Evolutionary conservation across 1,140 invertebrate genomes (phyloP).

Genomic region (Bombus sibiricus): DNA sequence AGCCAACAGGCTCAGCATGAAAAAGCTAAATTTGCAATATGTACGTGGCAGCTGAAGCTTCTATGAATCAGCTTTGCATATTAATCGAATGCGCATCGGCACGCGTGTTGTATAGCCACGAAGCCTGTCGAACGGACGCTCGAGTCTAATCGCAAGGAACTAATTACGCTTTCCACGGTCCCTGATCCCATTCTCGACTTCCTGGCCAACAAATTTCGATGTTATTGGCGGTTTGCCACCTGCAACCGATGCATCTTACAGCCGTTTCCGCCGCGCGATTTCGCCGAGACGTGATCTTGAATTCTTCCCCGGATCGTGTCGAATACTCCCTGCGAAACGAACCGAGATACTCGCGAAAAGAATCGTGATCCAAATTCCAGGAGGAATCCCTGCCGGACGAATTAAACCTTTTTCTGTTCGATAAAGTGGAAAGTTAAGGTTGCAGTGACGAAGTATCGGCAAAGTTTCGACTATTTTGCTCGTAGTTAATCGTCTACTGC

Average conservation of each 20-base stretch:
- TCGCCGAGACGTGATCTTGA: slow-evolving; percentile 30
- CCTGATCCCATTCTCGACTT: background rate
- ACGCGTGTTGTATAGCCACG: background rate
- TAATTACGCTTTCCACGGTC: slow-evolving; percentile 53
- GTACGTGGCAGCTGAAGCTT: background rate
- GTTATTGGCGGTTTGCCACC: slow-evolving; percentile 66
- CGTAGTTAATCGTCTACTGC: no score
- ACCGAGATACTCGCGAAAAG: slow-evolving; percentile 2
- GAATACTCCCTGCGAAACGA: slow-evolving; percentile 18
- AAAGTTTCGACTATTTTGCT: no score
- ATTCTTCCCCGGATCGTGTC: slow-evolving; percentile 22
- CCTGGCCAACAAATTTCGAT: slow-evolving; percentile 42
- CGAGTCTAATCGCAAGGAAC: slow-evolving; percentile 57
- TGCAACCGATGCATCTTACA: slow-evolving; percentile 52
- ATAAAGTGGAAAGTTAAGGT: no score
- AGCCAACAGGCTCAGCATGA: no score
- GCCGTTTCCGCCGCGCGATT: background rate
- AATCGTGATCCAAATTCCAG: background rate
- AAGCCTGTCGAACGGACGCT: slow-evolving; percentile 8
- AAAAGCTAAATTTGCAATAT: background rate
- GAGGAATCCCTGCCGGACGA: background rate
- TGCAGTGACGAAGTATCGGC: no score
- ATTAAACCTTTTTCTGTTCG: background rate
- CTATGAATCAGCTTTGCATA: background rate
- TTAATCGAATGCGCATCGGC: background rate